Evolutionary conservation across 2,888 invertebrate genomes (phyloP).

Genomic region (Philopedon plagiatum): DNA sequence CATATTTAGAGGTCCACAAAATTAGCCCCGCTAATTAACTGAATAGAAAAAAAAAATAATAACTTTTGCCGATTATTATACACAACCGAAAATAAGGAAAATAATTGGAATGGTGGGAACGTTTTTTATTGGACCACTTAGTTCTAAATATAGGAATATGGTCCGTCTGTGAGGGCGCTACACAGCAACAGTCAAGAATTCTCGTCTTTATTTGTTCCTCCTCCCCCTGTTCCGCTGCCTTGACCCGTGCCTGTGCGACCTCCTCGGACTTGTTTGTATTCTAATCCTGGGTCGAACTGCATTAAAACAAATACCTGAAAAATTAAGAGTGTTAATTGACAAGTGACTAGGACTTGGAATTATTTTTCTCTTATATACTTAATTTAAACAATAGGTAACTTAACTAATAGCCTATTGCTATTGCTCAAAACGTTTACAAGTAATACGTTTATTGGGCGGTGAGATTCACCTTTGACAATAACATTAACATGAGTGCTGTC

Average conservation of each 20-base stretch:
- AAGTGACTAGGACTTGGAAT: too few species aligned
- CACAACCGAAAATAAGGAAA: slow-evolving; percentile 52
- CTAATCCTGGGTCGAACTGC: slow-evolving; percentile 98
- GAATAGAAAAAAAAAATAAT: not conserved
- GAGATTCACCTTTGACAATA: too few species aligned
- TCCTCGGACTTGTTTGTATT: slow-evolving; percentile 88
- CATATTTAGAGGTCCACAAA: slow-evolving; percentile 3
- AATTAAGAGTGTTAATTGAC: not conserved
- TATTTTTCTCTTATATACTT: too few species aligned
- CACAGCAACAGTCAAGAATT: slow-evolving; percentile 99
- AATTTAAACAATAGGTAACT: too few species aligned
- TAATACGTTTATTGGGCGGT: too few species aligned
- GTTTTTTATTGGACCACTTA: slow-evolving; percentile 40
- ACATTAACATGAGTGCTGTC: too few species aligned
- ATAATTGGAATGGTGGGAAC: slow-evolving; percentile 63
- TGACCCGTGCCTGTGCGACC: slow-evolving; percentile 70
- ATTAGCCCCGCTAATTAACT: slow-evolving; percentile 4
- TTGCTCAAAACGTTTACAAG: too few species aligned
- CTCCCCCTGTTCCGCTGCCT: slow-evolving; percentile 75
- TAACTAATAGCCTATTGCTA: too few species aligned
- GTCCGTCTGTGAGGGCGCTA: slow-evolving; percentile 99
- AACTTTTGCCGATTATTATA: slow-evolving; percentile 19
- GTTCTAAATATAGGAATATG: slow-evolving; percentile 88
- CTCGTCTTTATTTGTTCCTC: slow-evolving; percentile 88
- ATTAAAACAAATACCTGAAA: slow-evolving; percentile 95